Base-by-base conservation (phyloP, 2,113 vertebrate species). In the Monopterus albus region DNA sequence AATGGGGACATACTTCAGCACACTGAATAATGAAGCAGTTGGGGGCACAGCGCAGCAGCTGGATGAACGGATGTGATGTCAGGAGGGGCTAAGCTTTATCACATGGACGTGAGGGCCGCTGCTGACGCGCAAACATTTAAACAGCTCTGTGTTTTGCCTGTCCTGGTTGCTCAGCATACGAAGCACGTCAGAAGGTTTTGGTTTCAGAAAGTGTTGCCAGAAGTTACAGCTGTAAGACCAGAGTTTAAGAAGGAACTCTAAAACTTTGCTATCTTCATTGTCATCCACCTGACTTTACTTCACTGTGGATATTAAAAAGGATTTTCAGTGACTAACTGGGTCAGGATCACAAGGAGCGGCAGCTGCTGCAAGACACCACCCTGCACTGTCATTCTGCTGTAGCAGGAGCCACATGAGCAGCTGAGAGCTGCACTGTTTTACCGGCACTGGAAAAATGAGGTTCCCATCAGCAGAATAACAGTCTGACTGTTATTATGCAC, bases 1-100 rank as follows among this genome's bases (percentile, higher is more conserved):
- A 78, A 92, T 88, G 75, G 76, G 74, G 84, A 81, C 81, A 80
- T 69, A 89, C 87, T 90, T 90, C 63, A 77, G 76, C 87, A 83
- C 76, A 79, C 81, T 91, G 83, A 91, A 92, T 89, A 85, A 91
- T 89, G 72, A 76, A 89, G 65, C 72, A 29, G 62, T 50, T 1
- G 2, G 25, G 59, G 73, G 46, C 52, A 78, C 69, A 47, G 45
- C 31, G 6, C 43, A 2, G 36, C 49, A 67, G 42, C 35, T 7
- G 31, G 18, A 47, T 61, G 70, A 87, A 63, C 20, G 31, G 39
- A 78, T 31, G 52, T 39, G 59, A 80, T 26, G 57, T 45, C 40
- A 72, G 25, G 40, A 40, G 20, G 36, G 45, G 46, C 64, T 31
- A 3, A 42, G 20, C 53, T 75, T 72, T 18, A 42, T 81, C 65